Evolutionary conservation across 2,888 invertebrate genomes (phyloP).

Genomic region (Teleogryllus oceanicus): DNA sequence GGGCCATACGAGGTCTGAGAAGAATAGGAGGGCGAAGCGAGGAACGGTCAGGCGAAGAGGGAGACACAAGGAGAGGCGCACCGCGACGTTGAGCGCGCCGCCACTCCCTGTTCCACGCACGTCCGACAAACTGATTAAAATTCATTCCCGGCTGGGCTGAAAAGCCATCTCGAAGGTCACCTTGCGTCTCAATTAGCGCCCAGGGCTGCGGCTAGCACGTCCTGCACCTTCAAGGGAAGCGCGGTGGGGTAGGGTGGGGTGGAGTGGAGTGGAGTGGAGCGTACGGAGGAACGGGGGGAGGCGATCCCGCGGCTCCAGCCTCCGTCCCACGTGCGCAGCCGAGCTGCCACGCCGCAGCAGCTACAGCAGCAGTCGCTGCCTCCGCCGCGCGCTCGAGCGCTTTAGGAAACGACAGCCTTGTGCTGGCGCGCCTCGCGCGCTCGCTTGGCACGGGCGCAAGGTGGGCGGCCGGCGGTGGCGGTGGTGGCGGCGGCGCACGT

Average conservation of each 20-base stretch:
- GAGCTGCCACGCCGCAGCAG: background rate
- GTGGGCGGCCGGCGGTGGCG: background rate
- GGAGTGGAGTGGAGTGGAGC: no score
- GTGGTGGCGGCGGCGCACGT: background rate
- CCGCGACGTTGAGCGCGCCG: no score
- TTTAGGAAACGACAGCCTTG: constrained; percentile 11
- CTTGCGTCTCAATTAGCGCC: background rate
- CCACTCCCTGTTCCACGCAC: no score
- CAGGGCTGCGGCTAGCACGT: background rate
- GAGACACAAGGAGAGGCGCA: no score
- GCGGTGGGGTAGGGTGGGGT: no score
- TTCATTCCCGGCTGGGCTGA: background rate
- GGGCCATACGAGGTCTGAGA: no score
- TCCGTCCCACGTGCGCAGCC: background rate
- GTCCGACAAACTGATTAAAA: no score
- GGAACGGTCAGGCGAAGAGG: no score
- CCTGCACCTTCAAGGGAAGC: no score
- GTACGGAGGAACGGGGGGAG: background rate
- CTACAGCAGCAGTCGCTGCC: no score
- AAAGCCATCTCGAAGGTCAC: background rate
- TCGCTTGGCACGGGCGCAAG: background rate
- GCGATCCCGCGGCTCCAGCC: background rate
- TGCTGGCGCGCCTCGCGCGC: background rate
- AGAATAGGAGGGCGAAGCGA: no score
- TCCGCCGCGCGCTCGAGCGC: background rate